A percentile compares a stretch with the other conserved stretches of the same genome.
phyloP scores from a whole-genome alignment of 2,797 vertebrate species.

The Paedocypris micromegethes region DNA sequence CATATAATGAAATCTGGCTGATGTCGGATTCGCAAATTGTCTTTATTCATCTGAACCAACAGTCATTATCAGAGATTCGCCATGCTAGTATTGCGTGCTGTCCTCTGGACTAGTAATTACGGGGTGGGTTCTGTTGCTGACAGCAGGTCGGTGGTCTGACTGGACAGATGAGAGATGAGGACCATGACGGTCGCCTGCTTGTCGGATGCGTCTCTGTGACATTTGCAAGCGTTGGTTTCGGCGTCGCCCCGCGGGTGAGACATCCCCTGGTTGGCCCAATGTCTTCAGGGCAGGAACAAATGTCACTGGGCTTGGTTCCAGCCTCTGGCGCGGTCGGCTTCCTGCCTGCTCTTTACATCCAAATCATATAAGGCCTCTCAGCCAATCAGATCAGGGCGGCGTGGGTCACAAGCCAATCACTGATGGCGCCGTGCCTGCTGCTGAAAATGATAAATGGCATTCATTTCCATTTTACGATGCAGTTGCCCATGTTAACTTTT shows the following conservation, averaged over 20 bases:
- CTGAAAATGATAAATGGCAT: slow-evolving; percentile 10
- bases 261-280: slow-evolving; percentile 27
- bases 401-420: slow-evolving; percentile 6
- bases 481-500: not conserved
- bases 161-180: slow-evolving; percentile 5
- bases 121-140: slow-evolving; percentile 16
- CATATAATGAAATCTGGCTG: too few species aligned
- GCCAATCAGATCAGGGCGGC: slow-evolving; percentile 2
- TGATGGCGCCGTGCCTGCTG: not conserved
- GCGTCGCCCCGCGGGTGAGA: slow-evolving; percentile 35
- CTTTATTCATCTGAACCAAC: not conserved
- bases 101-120: slow-evolving; percentile 21
- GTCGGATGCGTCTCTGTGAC: slow-evolving; percentile 31
- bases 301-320: slow-evolving; percentile 36
- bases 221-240: slow-evolving; percentile 43
- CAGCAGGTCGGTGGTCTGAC: slow-evolving; percentile 1
- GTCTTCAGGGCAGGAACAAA: slow-evolving; percentile 36
- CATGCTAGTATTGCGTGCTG: not conserved
- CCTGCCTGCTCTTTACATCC: not conserved
- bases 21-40: not conserved
- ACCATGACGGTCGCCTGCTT: not conserved
- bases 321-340: slow-evolving; percentile 9
- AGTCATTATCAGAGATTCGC: slow-evolving; percentile 1
- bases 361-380: not conserved
- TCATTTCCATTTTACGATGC: not conserved